A percentile compares a stretch with the other conserved stretches of the same genome.
phyloP scores from a whole-genome alignment of 2,113 vertebrate genomes.

The Daboia siamensis region DNA sequence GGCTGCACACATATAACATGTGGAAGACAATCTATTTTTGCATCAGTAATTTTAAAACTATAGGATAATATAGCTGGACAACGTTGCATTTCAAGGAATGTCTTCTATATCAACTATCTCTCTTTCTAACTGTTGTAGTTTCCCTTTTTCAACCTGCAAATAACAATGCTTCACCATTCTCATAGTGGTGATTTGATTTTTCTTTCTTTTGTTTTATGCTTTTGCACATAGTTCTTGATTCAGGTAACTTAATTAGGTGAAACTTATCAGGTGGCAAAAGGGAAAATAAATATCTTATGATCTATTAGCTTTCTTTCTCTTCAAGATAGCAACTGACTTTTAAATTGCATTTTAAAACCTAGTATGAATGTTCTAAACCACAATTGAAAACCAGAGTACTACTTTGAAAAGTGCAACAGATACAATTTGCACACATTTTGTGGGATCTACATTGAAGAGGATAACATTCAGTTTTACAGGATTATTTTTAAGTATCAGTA shows the following conservation, averaged over 20 bases:
- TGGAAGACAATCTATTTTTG: slow-evolving; percentile 26
- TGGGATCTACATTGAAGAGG: background rate
- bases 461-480: background rate
- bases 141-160: background rate
- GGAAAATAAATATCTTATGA: background rate
- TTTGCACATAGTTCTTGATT: background rate
- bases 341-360: slow-evolving; percentile 10
- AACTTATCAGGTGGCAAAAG: slow-evolving; percentile 4
- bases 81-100: slow-evolving; percentile 13
- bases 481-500: background rate
- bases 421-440: slow-evolving; percentile 6
- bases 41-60: slow-evolving; percentile 25
- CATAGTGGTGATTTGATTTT: background rate
- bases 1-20: slow-evolving; percentile 30
- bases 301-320: background rate
- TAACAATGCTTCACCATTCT: background rate
- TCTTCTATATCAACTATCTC: background rate
- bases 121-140: background rate
- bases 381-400: background rate
- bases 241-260: background rate
- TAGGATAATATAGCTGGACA: background rate
- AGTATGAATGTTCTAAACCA: slow-evolving; percentile 4
- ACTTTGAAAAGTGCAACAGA: background rate
- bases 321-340: background rate
- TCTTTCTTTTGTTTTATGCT: slow-evolving; percentile 12